These are phyloP conservation scores for Pelecanoides urinatrix DNA, from an alignment of 2,113 vertebrate genomes.

Conservation along the genomic window DNA sequence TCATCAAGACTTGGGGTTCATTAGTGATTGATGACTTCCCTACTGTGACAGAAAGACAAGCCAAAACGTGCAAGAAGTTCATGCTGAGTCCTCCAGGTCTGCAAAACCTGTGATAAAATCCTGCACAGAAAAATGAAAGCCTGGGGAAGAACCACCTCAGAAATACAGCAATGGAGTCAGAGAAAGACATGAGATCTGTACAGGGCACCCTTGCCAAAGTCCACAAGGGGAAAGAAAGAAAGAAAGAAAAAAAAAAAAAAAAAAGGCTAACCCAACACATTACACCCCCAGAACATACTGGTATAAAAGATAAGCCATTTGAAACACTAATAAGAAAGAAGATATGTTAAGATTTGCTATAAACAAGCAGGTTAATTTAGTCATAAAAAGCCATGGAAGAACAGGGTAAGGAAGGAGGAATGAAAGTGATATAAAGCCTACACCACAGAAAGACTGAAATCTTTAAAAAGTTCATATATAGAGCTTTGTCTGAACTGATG, in stretches of 20 bases:
- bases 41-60: neutral
- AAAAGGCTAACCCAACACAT: neutral
- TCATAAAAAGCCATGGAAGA: neutral
- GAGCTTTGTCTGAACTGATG: neutral
- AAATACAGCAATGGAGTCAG: neutral
- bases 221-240: neutral
- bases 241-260: neutral
- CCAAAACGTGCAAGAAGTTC: neutral
- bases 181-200: neutral
- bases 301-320: neutral
- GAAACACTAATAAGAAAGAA: neutral
- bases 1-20: neutral
- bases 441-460: neutral
- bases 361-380: neutral
- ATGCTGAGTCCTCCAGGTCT: neutral
- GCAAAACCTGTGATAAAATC: neutral
- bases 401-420: neutral
- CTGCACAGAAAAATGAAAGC: neutral
- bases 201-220: neutral
- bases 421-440: neutral
- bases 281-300: neutral
- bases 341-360: neutral
- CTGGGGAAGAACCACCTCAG: neutral
- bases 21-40: neutral
- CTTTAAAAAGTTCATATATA: neutral